Evolutionary conservation across 2,888 invertebrate species (phyloP).

Genomic region (Pyralis farinalis): DNA sequence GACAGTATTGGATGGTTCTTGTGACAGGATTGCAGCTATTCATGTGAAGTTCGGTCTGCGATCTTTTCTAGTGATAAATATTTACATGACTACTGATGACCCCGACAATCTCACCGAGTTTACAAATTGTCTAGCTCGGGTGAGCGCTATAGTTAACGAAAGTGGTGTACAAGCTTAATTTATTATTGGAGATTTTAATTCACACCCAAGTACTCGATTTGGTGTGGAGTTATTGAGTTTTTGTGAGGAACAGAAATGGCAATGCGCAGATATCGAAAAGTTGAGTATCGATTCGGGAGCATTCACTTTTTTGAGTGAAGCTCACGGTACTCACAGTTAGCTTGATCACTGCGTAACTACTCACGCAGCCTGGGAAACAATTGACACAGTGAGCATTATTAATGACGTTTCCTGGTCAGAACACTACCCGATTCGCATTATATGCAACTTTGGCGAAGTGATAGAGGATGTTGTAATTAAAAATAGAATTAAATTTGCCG

Average conservation of each 20-base stretch:
- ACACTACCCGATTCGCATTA: neutral
- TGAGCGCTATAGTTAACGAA: conserved; percentile 7
- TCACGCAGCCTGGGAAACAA: neutral
- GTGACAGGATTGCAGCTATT: neutral
- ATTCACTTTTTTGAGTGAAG: neutral
- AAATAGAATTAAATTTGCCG: neutral
- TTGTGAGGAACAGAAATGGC: neutral
- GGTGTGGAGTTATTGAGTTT: neutral
- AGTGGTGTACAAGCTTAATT: conserved; percentile 4
- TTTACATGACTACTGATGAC: neutral
- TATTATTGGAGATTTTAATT: conserved; percentile 6
- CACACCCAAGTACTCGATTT: conserved; percentile 5
- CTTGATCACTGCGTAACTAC: neutral
- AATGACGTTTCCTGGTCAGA: conserved; percentile 1
- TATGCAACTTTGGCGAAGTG: neutral
- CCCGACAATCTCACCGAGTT: neutral
- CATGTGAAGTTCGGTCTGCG: neutral
- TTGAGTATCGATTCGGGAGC: neutral
- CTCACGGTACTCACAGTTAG: neutral
- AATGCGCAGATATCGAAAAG: neutral
- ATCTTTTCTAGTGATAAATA: neutral
- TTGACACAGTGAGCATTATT: neutral
- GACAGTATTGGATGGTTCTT: neutral
- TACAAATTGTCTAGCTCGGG: neutral
- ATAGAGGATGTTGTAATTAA: neutral